Percentiles rank a stretch among this genome's conserved stretches.
phyloP scores from a whole-genome alignment of 2,113 vertebrate genomes.

The Ranitomeya imitator region DNA sequence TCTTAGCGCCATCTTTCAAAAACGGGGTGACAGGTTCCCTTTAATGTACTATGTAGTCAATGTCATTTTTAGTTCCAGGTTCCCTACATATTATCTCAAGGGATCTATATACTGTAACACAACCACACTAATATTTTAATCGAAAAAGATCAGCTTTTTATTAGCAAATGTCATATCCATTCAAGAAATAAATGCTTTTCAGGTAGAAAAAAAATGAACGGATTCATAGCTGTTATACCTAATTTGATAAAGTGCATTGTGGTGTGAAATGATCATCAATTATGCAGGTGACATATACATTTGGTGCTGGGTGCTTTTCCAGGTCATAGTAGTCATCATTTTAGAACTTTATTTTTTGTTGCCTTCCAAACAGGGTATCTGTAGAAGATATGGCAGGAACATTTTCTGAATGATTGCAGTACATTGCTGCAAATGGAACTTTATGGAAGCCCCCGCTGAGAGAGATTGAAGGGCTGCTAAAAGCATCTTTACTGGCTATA shows the following conservation, averaged over 20 bases:
- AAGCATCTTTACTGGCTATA: not conserved
- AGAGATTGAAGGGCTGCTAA: not conserved
- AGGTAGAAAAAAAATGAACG: no score
- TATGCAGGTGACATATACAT: not conserved
- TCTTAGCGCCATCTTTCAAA: no score
- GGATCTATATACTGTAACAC: no score
- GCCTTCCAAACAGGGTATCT: not conserved
- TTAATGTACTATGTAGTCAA: no score
- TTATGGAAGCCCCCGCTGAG: conserved; percentile 1
- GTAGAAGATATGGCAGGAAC: not conserved
- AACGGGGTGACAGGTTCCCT: no score
- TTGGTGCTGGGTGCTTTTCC: not conserved
- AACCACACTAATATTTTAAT: no score
- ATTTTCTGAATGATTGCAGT: not conserved
- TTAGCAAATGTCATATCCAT: not conserved
- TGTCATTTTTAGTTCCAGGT: no score
- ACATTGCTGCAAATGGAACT: not conserved
- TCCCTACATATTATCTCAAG: no score
- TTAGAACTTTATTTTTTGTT: not conserved
- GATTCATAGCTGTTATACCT: not conserved
- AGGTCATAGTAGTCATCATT: not conserved
- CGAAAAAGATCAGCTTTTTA: no score
- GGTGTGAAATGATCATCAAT: not conserved
- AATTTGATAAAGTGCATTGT: not conserved
- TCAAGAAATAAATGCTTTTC: not conserved